These are phyloP conservation scores for Gorsachius goisagi DNA, from an alignment of 2,113 vertebrate species.

Conservation along the genomic window DNA sequence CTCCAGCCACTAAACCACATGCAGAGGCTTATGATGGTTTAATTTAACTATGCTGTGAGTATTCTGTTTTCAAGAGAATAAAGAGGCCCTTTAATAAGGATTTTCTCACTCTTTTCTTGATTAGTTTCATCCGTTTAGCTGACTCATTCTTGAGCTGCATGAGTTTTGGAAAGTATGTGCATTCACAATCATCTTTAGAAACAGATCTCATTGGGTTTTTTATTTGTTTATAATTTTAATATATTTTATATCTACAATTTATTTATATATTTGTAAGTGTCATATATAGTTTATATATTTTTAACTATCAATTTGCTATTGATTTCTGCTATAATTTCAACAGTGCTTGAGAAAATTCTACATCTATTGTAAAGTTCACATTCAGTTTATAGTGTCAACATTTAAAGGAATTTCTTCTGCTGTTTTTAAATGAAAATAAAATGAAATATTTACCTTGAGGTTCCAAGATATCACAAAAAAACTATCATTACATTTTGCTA, in stretches of 20 bases:
- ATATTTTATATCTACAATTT: no score
- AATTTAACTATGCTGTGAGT: not conserved
- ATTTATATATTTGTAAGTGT: not conserved
- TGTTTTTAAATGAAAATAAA: not conserved
- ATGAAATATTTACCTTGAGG: not conserved
- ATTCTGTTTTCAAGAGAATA: not conserved
- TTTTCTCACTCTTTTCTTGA: not conserved
- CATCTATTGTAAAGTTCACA: not conserved
- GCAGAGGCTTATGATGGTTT: not conserved
- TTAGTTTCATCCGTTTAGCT: not conserved
- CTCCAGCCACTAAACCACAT: not conserved
- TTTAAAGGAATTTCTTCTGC: not conserved
- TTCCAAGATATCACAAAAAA: not conserved
- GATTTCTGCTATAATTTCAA: not conserved
- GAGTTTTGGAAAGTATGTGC: not conserved
- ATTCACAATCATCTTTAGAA: not conserved
- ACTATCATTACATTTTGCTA: not conserved
- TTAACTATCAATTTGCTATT: not conserved
- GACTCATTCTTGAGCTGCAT: rapidly evolving
- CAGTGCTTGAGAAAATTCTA: not conserved
- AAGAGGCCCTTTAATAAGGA: not conserved
- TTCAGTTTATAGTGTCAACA: not conserved
- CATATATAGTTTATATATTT: not conserved
- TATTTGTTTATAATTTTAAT: not conserved
- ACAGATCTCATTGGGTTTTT: not conserved